phyloP scores from a whole-genome alignment of 2,888 invertebrate species.

The Sacculina carcini region DNA sequence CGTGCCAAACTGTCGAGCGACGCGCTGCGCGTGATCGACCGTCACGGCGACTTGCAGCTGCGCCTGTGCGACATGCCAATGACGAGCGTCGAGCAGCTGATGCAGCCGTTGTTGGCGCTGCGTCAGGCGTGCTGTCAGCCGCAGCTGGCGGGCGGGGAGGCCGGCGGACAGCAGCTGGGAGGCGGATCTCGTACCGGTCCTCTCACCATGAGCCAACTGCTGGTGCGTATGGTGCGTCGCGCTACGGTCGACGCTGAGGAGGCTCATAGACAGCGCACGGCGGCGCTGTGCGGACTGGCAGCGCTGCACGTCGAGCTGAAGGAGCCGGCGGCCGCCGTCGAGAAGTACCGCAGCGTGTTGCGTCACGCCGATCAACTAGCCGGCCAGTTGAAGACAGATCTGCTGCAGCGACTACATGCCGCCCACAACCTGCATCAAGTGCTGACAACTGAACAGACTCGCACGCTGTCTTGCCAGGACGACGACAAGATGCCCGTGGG shows the following conservation, averaged over 20 bases:
- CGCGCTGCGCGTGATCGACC: conserved; percentile 24
- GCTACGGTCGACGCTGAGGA: conserved; percentile 33
- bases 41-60: conserved; percentile 18
- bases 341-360: conserved; percentile 26
- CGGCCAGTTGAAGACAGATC: conserved; percentile 30
- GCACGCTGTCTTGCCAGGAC: too few species aligned
- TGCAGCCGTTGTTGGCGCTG: conserved; percentile 34
- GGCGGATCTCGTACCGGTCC: conserved; percentile 25
- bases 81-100: conserved; percentile 25
- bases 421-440: conserved; percentile 34
- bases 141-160: conserved; percentile 29
- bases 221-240: conserved; percentile 34
- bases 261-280: conserved; percentile 31
- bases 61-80: conserved; percentile 21
- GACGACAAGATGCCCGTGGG: too few species aligned
- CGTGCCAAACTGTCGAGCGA: conserved; percentile 26
- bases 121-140: conserved; percentile 46
- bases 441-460: conserved; percentile 19
- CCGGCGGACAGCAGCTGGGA: conserved; percentile 27
- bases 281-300: conserved; percentile 39
- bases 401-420: conserved; percentile 36
- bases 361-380: conserved; percentile 23
- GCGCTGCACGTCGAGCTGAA: conserved; percentile 31
- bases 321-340: conserved; percentile 28
- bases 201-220: conserved; percentile 35